Conservation (phyloP, 2,888 invertebrate genomes). For the Macropis europaea region DNA sequence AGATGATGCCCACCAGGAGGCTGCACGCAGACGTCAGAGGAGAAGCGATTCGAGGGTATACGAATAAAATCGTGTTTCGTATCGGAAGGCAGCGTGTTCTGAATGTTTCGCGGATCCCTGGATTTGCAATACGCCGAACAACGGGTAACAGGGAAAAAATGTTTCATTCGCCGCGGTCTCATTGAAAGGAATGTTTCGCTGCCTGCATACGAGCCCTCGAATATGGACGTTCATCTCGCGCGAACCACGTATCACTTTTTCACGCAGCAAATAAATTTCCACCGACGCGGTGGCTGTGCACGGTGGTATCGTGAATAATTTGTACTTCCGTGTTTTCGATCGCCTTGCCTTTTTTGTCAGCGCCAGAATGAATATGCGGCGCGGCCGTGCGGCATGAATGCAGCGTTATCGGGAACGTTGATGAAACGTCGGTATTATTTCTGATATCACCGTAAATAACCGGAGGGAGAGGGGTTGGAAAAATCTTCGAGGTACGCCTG, state of each 20-base stretch:
- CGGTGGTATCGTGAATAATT: constrained; percentile 25
- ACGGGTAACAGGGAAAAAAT: background rate
- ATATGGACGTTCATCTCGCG: constrained; percentile 14
- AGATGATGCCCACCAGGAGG: no score
- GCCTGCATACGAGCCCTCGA: background rate
- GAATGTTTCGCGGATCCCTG: background rate
- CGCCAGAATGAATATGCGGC: constrained; percentile 55
- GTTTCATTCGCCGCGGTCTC: background rate
- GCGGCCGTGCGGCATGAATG: constrained; percentile 18
- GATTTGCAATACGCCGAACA: background rate
- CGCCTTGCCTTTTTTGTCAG: constrained; percentile 51
- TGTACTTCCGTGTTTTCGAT: constrained; percentile 37
- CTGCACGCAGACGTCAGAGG: background rate
- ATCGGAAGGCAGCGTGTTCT: background rate
- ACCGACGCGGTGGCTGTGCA: background rate
- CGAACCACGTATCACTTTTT: constrained; percentile 42
- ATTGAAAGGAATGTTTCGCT: background rate
- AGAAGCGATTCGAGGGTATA: background rate
- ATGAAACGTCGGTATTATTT: constrained; percentile 35
- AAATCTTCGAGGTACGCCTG: constrained; percentile 26
- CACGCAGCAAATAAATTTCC: constrained; percentile 22
- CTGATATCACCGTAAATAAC: constrained; percentile 17
- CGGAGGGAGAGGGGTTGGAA: no score
- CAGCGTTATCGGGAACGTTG: constrained; percentile 32
- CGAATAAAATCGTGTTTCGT: constrained; percentile 24